Conservation (phyloP, 2,888 invertebrate genomes). For the Empis stercorea region DNA sequence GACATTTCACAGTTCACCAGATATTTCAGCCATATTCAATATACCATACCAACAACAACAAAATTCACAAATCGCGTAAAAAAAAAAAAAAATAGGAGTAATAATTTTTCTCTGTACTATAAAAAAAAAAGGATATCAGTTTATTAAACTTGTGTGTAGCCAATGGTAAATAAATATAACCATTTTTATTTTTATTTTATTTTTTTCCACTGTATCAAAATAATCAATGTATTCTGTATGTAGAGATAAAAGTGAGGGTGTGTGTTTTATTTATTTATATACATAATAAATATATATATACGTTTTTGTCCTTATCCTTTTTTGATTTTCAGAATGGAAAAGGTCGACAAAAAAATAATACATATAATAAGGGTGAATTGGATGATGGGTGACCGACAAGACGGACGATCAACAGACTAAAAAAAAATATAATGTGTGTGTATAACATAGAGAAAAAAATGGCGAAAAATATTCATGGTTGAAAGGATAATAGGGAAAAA, state of each 20-base stretch:
- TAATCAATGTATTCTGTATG: not conserved
- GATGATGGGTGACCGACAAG: not conserved
- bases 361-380: not conserved
- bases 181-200: no score
- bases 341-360: not conserved
- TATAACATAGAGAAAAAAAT: no score
- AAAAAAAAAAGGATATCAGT: slow-evolving; percentile 21
- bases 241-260: slow-evolving; percentile 1
- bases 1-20: not conserved
- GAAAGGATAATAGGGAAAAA: no score
- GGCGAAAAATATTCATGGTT: no score
- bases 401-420: not conserved
- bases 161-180: not conserved
- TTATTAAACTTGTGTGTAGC: slow-evolving; percentile 2
- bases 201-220: not conserved
- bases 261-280: not conserved
- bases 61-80: slow-evolving; percentile 10
- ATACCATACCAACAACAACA: no score
- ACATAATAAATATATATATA: not conserved
- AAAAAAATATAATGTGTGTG: no score
- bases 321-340: no score
- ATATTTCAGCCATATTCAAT: not conserved
- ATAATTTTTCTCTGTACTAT: slow-evolving; percentile 12
- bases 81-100: no score
- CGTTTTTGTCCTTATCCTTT: not conserved